Base-by-base conservation (phyloP, 1,140 invertebrate genomes). In the Drosophila pallidifrons region DNA sequence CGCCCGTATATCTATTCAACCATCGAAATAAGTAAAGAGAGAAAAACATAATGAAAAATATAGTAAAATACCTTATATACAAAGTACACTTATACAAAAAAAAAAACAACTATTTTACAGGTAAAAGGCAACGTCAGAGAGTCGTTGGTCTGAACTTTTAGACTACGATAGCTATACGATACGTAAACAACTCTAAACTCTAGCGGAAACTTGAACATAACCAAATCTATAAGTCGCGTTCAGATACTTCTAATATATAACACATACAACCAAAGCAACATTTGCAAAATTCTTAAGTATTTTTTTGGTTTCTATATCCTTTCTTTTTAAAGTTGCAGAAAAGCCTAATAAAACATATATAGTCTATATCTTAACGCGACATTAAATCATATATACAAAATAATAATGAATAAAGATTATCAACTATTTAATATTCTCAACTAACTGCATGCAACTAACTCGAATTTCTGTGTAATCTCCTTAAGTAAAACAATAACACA, bases 381-480 rank as follows among this genome's bases (percentile, higher is more conserved):
- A n/a, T 55, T 55, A 47, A 54, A 45, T 5, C 11, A 61, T 41
- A 68, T 10, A n/a, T 55, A 51, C 11, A 15, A n/a, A 45, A 59
- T 46, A 59, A 41, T 11, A 55, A 46, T 47, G 16, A 43, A 68
- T 69, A 46, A 61, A 38, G 11, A 55, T 74, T 52, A 61, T 65
- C 25, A 55, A 69, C 10, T 30, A 65, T 55, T 65, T 41, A 54
- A 59, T 25, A 54, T 47, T 82, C 75, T 77, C 49, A 74, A 72
- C 67, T 77, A 77, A 75, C 51, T 61, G 80, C 81, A 87, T 87
- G 83, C 74, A 87, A 87, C 83, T 78, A 88, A 78, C 80, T 88
- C 83, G 83, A 87, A 87, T 88, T 88, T 87, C 85, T 77, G 55
- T 83, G 57, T 88, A 82, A 77, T 88, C 76, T 87, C 79, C 77